Percentiles rank a stretch among this genome's conserved stretches.
Conservation (phyloP, 2,113 vertebrate genomes). For the Nerophis ophidion region DNA sequence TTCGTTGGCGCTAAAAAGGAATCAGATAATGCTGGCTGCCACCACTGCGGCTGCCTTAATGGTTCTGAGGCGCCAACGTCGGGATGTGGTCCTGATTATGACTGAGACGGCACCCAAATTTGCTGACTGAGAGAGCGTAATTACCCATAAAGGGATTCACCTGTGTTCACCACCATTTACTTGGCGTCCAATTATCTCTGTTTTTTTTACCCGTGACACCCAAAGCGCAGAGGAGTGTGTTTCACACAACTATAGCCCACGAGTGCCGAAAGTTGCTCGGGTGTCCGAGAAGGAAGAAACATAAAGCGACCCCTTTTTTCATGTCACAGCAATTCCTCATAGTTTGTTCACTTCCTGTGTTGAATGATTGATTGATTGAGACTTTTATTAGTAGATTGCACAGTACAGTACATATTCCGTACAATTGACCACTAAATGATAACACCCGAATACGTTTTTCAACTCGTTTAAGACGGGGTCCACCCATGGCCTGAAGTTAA, state of each 20-base stretch:
- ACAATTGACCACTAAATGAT: no score
- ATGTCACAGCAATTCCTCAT: not conserved
- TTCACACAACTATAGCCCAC: not conserved
- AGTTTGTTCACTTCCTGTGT: no score
- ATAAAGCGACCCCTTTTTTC: no score
- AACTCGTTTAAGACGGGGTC: no score
- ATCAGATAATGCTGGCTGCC: slow-evolving; percentile 65
- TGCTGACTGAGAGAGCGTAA: slow-evolving; percentile 35
- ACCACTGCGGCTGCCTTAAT: slow-evolving; percentile 50
- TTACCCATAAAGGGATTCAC: slow-evolving; percentile 47
- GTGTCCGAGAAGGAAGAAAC: not conserved
- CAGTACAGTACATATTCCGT: no score
- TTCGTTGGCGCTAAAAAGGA: slow-evolving; percentile 70
- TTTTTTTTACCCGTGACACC: slow-evolving; percentile 40
- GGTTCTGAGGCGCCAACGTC: slow-evolving; percentile 49
- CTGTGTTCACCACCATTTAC: slow-evolving; percentile 52
- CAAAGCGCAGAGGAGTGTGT: slow-evolving; percentile 39
- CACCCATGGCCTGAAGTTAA: no score
- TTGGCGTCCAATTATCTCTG: slow-evolving; percentile 56
- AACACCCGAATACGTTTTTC: no score
- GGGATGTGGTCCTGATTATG: slow-evolving; percentile 48
- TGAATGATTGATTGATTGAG: no score
- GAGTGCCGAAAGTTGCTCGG: slow-evolving; percentile 36
- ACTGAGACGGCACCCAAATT: slow-evolving; percentile 15
- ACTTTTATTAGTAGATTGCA: no score